These are phyloP conservation scores for Latrodectus hesperus DNA, from an alignment of 2,888 invertebrate genomes.

Conservation along the genomic window DNA sequence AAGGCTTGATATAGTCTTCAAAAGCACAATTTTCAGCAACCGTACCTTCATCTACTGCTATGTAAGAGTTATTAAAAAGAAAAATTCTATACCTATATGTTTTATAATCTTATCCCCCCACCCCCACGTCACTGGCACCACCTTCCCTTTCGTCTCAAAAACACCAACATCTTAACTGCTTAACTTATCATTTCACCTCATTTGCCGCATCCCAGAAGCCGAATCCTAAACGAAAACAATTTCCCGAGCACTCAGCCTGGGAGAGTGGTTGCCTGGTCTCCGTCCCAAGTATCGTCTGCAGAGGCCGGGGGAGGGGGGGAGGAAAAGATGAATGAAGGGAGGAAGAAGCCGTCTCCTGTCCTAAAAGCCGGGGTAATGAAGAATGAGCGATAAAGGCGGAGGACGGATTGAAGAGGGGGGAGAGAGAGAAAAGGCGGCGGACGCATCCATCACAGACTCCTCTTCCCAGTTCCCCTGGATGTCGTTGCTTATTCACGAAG, in stretches of 20 bases:
- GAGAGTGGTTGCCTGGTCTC: background rate
- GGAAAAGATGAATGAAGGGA: constrained; percentile 3
- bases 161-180: no score
- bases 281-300: background rate
- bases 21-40: no score
- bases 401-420: background rate
- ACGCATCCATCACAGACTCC: constrained; percentile 8
- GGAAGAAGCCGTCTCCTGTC: constrained; percentile 33
- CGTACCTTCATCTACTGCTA: no score
- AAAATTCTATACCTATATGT: no score
- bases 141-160: no score
- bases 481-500: no score
- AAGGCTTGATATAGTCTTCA: no score
- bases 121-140: no score
- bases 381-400: constrained; percentile 44
- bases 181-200: no score
- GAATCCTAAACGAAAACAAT: background rate
- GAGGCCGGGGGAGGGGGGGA: background rate
- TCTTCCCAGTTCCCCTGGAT: background rate
- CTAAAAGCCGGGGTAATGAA: constrained; percentile 56
- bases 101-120: no score
- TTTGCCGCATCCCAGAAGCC: background rate
- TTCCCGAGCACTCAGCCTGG: constrained; percentile 5
- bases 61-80: no score
- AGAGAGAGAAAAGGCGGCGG: constrained; percentile 5